Evolutionary conservation across 2,888 invertebrate genomes (phyloP).

Genomic region (Pseudoips prasinana): DNA sequence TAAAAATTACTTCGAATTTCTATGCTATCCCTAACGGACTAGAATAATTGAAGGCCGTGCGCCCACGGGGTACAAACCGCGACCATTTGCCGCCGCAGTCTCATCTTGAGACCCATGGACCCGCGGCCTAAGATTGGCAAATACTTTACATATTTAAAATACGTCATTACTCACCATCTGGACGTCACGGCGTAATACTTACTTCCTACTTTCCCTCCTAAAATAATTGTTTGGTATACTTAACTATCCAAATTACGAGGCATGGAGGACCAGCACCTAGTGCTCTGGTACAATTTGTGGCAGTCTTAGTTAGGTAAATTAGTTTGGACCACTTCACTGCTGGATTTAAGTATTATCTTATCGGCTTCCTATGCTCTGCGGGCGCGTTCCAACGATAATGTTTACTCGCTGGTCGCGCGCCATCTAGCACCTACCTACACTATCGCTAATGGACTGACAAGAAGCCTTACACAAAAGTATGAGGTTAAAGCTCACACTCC

Average conservation of each 20-base stretch:
- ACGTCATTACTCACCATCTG: conserved; percentile 48
- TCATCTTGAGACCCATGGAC: too few relatives aligned
- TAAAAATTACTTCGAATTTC: conserved; percentile 13
- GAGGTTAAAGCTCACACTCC: conserved; percentile 59
- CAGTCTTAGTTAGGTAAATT: conserved; percentile 39
- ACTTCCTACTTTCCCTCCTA: conserved; percentile 63
- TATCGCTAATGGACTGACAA: conserved; percentile 46
- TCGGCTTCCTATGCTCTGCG: conserved; percentile 44
- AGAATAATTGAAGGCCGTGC: conserved; percentile 17
- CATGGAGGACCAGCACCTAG: conserved; percentile 42
- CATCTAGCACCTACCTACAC: conserved; percentile 26
- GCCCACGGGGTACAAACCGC: too few relatives aligned
- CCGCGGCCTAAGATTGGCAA: conserved; percentile 10
- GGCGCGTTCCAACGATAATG: conserved; percentile 39
- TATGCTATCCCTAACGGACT: conserved; percentile 31
- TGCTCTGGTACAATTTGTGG: conserved; percentile 50
- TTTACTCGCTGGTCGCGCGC: conserved; percentile 11
- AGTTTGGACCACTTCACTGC: conserved; percentile 25
- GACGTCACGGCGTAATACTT: conserved; percentile 43
- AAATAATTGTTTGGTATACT: conserved; percentile 39
- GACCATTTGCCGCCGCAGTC: too few relatives aligned
- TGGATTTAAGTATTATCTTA: conserved; percentile 39
- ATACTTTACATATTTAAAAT: conserved; percentile 26
- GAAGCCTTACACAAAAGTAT: conserved; percentile 54
- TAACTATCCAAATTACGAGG: conserved; percentile 34